Conservation (phyloP, 2,888 invertebrate species). For the Dryomyza anilis region DNA sequence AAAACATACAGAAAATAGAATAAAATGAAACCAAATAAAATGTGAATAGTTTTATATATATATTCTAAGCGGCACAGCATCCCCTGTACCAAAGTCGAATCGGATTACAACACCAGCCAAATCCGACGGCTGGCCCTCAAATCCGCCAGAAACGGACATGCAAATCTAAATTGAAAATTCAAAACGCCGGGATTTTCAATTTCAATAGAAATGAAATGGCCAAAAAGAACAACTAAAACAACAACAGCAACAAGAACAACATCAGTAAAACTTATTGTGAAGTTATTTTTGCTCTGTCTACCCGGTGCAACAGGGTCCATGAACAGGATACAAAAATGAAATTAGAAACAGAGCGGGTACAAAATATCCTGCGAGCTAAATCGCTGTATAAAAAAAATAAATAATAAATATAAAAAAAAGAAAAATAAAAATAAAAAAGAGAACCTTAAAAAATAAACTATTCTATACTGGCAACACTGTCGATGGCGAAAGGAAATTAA, state of each 20-base stretch:
- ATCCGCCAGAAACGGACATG: neutral
- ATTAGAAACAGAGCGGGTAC: neutral
- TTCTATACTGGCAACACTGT: conserved; percentile 15
- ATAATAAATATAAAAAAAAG: neutral
- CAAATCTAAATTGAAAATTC: neutral
- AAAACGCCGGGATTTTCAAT: neutral
- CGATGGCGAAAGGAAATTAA: conserved; percentile 49
- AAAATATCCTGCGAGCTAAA: neutral
- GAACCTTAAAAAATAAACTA: neutral
- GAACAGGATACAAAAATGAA: neutral
- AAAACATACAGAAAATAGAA: too few relatives aligned
- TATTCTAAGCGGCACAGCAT: too few relatives aligned
- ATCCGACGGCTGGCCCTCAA: neutral
- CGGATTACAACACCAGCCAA: too few relatives aligned
- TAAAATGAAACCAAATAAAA: too few relatives aligned
- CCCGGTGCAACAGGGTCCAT: neutral
- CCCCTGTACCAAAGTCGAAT: too few relatives aligned
- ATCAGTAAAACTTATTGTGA: too few relatives aligned
- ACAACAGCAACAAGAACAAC: neutral
- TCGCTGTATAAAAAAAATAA: too few relatives aligned
- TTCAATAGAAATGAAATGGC: neutral
- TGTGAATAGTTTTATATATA: too few relatives aligned
- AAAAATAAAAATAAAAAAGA: neutral
- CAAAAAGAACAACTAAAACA: neutral
- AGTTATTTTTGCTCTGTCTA: neutral